Conservation (phyloP, 2,888 invertebrate species). For the Eurois occulta region DNA sequence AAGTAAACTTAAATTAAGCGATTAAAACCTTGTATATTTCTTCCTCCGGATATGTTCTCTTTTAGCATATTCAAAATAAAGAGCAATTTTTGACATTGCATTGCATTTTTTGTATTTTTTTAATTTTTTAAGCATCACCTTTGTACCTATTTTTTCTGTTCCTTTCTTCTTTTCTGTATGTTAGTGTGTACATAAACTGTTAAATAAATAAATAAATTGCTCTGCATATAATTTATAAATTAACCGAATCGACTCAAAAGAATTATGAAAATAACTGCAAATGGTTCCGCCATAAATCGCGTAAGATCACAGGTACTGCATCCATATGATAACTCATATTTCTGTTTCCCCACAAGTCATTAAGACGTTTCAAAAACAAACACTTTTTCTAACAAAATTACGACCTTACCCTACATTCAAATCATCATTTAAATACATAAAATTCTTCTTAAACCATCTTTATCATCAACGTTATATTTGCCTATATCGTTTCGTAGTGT, state of each 20-base stretch:
- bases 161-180: no score
- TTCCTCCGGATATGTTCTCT: background rate
- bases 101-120: no score
- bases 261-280: background rate
- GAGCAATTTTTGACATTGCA: background rate
- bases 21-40: background rate
- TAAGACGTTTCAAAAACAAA: background rate
- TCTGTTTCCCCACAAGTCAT: background rate
- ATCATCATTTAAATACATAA: background rate
- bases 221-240: no score
- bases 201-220: no score
- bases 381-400: background rate
- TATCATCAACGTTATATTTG: constrained; percentile 12
- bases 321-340: background rate
- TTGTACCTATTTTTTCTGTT: no score
- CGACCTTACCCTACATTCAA: background rate
- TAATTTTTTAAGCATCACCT: no score
- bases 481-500: constrained; percentile 47
- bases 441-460: background rate
- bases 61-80: background rate
- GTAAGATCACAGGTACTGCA: no score
- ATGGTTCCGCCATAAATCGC: no score
- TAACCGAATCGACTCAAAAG: background rate
- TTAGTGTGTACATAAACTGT: no score
- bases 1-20: background rate